Percentiles rank a stretch among this genome's conserved stretches.
Evolutionary conservation across 2,113 vertebrate genomes (phyloP).

Genomic region (Gavia stellata): DNA sequence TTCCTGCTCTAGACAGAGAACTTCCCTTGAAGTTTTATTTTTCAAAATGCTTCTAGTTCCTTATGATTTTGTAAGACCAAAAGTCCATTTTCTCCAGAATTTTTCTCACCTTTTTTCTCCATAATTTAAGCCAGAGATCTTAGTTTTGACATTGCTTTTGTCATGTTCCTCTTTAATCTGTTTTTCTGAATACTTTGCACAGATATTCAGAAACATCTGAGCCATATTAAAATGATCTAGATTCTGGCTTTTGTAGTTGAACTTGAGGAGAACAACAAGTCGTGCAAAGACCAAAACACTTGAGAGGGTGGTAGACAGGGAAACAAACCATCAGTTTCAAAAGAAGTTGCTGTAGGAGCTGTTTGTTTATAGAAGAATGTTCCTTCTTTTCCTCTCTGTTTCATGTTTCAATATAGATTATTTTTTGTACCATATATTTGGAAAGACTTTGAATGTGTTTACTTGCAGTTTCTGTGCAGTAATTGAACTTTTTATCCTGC

Average conservation of each 20-base stretch:
- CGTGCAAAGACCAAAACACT: not conserved
- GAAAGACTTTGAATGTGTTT: not conserved
- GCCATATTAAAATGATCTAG: not conserved
- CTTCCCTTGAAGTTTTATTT: not conserved
- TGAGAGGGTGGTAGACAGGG: not conserved
- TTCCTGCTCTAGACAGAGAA: not conserved
- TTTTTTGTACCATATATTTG: not conserved
- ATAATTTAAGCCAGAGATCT: not conserved
- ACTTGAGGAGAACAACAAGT: constrained; percentile 12
- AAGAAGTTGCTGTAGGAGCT: not conserved
- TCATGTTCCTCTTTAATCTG: not conserved
- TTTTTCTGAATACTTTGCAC: not conserved
- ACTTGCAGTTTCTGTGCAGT: not conserved
- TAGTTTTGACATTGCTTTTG: not conserved
- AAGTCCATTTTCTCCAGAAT: not conserved
- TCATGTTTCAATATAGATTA: not conserved
- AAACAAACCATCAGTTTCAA: constrained; percentile 9
- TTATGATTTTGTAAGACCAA: not conserved
- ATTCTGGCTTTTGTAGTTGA: constrained; percentile 16
- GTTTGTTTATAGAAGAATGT: constrained; percentile 27
- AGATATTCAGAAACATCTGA: not conserved
- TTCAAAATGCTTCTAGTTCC: not conserved
- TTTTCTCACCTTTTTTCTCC: not conserved
- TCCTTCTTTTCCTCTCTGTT: not conserved
- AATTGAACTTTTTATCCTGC: not conserved